phyloP scores from a whole-genome alignment of 2,113 vertebrate species.

The Entomyzon cyanotis region DNA sequence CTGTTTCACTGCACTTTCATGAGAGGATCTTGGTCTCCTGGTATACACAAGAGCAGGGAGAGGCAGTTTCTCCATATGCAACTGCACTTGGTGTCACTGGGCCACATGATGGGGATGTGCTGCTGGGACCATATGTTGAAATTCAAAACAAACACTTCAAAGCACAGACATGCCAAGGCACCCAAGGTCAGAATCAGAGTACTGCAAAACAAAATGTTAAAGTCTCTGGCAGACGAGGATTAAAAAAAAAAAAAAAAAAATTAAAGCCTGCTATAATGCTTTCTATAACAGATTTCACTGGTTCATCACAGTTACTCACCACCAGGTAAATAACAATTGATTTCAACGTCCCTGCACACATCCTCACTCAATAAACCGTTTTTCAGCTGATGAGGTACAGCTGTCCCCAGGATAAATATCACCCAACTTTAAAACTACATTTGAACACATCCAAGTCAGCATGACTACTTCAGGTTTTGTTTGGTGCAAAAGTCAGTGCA shows the following conservation, averaged over 20 bases:
- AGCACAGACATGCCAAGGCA: background rate
- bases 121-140: background rate
- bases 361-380: constrained; percentile 40
- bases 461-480: background rate
- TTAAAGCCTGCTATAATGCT: background rate
- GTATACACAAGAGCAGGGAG: background rate
- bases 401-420: constrained; percentile 26
- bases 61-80: background rate
- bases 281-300: background rate
- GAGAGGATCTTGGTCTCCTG: background rate
- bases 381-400: background rate
- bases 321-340: constrained; percentile 31
- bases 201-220: background rate
- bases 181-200: background rate
- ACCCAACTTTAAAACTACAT: background rate
- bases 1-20: background rate
- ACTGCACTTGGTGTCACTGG: background rate
- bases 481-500: background rate
- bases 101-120: background rate
- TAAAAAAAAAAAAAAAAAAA: background rate
- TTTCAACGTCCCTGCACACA: background rate
- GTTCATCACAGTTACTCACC: constrained; percentile 27
- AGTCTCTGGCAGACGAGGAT: background rate
- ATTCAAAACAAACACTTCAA: background rate
- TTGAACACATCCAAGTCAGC: background rate